Evolutionary conservation across 2,888 invertebrate genomes (phyloP).

Genomic region (Nomada flava): DNA sequence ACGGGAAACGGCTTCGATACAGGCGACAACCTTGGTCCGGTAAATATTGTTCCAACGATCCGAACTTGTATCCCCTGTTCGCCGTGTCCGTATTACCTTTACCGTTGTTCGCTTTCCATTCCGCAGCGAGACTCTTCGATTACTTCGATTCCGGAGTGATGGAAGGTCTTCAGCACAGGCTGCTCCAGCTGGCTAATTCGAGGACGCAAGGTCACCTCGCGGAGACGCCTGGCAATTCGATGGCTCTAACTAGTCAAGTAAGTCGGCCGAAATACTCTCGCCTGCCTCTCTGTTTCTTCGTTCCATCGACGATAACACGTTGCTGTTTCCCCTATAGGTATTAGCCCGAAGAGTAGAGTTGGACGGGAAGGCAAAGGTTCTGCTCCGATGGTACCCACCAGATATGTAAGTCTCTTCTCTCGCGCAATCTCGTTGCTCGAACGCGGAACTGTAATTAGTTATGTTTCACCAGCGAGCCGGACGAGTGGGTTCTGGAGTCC

Average conservation of each 20-base stretch:
- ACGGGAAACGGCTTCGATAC: conserved; percentile 95
- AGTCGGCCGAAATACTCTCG: conserved; percentile 53
- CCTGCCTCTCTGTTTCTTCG: not conserved
- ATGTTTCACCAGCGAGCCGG: conserved; percentile 88
- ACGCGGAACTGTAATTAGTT: not conserved
- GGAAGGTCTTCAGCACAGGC: conserved; percentile 95
- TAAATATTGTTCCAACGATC: conserved; percentile 83
- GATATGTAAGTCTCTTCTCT: conserved; percentile 90
- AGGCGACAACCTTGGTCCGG: conserved; percentile 96
- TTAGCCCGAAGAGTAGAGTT: conserved; percentile 88
- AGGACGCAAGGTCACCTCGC: conserved; percentile 88
- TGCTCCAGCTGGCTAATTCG: conserved; percentile 87
- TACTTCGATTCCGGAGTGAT: conserved; percentile 96
- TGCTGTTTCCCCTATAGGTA: conserved; percentile 81
- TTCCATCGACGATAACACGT: not conserved
- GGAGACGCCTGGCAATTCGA: conserved; percentile 88
- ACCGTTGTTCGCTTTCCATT: not conserved
- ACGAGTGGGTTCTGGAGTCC: conserved; percentile 93
- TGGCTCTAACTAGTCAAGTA: conserved; percentile 90
- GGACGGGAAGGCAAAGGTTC: conserved; percentile 89
- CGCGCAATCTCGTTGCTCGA: not conserved
- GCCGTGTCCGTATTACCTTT: no score
- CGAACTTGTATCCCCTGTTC: not conserved
- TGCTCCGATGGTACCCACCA: conserved; percentile 93
- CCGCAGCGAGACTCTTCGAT: conserved; percentile 96